Evolutionary conservation across 2,888 invertebrate genomes (phyloP).

Genomic region (Philaethria dido): DNA sequence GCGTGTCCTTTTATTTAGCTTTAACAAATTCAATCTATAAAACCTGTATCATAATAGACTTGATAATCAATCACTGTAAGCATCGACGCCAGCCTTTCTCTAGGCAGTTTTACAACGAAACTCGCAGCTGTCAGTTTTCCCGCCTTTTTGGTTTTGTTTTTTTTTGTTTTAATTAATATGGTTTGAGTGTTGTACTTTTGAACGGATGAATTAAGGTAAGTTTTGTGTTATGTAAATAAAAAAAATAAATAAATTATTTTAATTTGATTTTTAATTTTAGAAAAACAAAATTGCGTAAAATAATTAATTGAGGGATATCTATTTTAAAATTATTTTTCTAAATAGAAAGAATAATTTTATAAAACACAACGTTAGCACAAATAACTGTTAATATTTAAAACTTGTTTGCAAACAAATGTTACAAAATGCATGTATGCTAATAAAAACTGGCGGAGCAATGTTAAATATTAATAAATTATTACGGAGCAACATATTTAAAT

Average conservation of each 20-base stretch:
- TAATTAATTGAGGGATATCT: too few species aligned
- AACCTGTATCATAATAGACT: conserved; percentile 13
- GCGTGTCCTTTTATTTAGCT: conserved; percentile 1
- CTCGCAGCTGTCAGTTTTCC: conserved; percentile 27
- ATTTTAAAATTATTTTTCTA: too few species aligned
- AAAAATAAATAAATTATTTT: background rate
- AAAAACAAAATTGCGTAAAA: too few species aligned
- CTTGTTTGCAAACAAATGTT: too few species aligned
- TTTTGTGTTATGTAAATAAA: background rate
- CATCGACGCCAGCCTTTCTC: conserved; percentile 13
- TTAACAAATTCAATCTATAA: background rate
- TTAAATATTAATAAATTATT: too few species aligned
- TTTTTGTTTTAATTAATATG: background rate
- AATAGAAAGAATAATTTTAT: too few species aligned
- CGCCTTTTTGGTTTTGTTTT: conserved; percentile 13
- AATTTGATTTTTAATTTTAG: background rate
- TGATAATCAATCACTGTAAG: conserved; percentile 13
- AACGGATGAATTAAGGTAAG: background rate
- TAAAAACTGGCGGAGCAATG: too few species aligned
- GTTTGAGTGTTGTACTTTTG: background rate
- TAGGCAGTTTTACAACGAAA: conserved; percentile 9
- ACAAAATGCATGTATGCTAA: too few species aligned
- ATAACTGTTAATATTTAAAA: too few species aligned
- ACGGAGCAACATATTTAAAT: background rate
- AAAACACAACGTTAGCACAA: too few species aligned